Percentiles rank a stretch among this genome's conserved stretches.
These are phyloP conservation scores for Mercenaria mercenaria DNA, from an alignment of 1,140 invertebrate species.

Conservation along the genomic window DNA sequence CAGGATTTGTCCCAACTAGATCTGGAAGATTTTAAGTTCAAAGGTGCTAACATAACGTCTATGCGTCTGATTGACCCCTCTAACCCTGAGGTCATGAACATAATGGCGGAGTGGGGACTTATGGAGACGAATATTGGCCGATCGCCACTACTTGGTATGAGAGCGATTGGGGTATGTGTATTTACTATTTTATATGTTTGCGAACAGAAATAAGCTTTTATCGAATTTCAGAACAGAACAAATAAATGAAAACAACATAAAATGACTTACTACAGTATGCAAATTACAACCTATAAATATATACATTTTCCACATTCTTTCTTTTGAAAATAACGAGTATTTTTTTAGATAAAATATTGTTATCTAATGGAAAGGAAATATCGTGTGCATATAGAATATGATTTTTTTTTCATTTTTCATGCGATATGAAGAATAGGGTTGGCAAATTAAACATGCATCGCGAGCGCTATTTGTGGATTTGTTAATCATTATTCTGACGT, in stretches of 20 bases:
- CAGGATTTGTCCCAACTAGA: slow-evolving; percentile 84
- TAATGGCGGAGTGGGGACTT: slow-evolving; percentile 79
- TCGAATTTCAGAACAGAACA: background rate
- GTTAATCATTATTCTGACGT: too few relatives aligned
- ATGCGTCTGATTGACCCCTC: slow-evolving; percentile 82
- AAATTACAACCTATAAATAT: too few relatives aligned
- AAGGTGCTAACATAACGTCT: slow-evolving; percentile 84
- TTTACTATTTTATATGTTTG: too few relatives aligned
- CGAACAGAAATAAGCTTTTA: background rate
- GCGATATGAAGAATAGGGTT: too few relatives aligned
- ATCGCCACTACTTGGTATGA: slow-evolving; percentile 77
- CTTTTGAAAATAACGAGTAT: too few relatives aligned
- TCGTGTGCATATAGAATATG: too few relatives aligned
- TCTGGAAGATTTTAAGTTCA: slow-evolving; percentile 79
- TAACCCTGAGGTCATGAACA: slow-evolving; percentile 73
- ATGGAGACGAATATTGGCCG: slow-evolving; percentile 54
- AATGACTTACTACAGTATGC: background rate
- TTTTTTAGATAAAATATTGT: too few relatives aligned
- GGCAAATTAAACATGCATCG: too few relatives aligned
- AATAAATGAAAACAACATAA: background rate
- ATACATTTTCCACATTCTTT: too few relatives aligned
- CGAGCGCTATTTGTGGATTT: too few relatives aligned
- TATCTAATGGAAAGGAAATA: too few relatives aligned
- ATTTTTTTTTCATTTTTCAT: too few relatives aligned
- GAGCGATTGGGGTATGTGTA: slow-evolving; percentile 76